Evolutionary conservation across 2,113 vertebrate genomes (phyloP).

Genomic region (Brachirus orientalis): DNA sequence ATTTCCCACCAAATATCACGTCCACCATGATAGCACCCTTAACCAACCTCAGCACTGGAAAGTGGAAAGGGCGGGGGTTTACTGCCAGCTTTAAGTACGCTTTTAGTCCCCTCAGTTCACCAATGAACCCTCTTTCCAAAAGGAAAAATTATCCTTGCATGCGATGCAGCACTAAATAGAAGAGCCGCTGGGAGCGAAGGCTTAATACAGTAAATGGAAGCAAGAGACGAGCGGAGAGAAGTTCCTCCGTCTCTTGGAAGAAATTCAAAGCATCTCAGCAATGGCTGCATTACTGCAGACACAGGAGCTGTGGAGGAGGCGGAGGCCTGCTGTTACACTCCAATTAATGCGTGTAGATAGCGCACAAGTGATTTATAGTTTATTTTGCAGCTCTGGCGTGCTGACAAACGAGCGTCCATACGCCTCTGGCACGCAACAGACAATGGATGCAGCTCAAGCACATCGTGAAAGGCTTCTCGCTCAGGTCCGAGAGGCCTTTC

Average conservation of each 20-base stretch:
- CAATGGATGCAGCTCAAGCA: constrained; percentile 67
- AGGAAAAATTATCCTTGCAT: constrained; percentile 72
- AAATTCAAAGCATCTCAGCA: constrained; percentile 67
- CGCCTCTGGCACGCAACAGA: constrained; percentile 62
- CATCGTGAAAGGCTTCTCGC: constrained; percentile 57
- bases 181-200: constrained; percentile 63
- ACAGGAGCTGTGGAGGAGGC: constrained; percentile 28
- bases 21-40: constrained; percentile 65
- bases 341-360: constrained; percentile 78
- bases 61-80: constrained; percentile 50
- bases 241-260: constrained; percentile 63
- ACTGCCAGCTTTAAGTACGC: constrained; percentile 67
- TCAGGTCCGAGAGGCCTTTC: constrained; percentile 32
- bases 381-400: constrained; percentile 44
- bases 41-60: constrained; percentile 71
- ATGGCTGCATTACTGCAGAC: constrained; percentile 40
- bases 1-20: constrained; percentile 73
- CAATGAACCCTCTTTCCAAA: constrained; percentile 41
- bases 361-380: constrained; percentile 71
- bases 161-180: constrained; percentile 72
- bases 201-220: constrained; percentile 74
- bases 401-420: constrained; percentile 65
- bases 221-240: constrained; percentile 54
- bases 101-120: constrained; percentile 67
- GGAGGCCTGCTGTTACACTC: constrained; percentile 68